Base-by-base conservation (phyloP, 1,140 invertebrate species). In the Akabosia matsudoensis region DNA sequence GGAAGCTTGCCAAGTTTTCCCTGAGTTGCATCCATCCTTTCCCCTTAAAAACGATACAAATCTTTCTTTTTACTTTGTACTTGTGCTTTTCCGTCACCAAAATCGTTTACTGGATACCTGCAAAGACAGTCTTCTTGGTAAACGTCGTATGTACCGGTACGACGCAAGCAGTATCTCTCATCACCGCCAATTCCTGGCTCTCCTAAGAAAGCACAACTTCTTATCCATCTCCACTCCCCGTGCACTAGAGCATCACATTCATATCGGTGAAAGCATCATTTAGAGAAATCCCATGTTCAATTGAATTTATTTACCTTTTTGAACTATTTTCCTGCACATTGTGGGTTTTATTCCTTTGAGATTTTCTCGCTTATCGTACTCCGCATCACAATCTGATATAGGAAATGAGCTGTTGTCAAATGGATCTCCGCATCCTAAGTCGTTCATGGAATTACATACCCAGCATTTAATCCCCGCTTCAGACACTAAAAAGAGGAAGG, bases 51-150 rank as follows among this genome's bases (percentile, higher is more conserved):
- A 14, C 30, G 3, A 13, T 22, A 28, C 33, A 74, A 26, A 74
- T 28, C 14, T 22, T 18, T 26, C 13, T 4, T n/a, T 72, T 72
- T 24, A 34, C 14, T 31, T n/a, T n/a, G n/a, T n/a, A n/a, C n/a
- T n/a, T n/a, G n/a, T n/a, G n/a, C 16, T 33, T 10, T 10, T 72
- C 18, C n/a, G 13, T 74, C 26, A 51, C n/a, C n/a, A 10, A n/a
- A n/a, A n/a, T n/a, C n/a, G n/a, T n/a, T n/a, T 10, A 61, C 4
- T 61, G 28, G 22, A 28, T 70, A 79, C 80, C 93, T 94, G 82
- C 94, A 97, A 0, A 93, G 95, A 84, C 95, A 97, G 82, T 94
- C 94, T 85, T 97, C 95, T 86, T 94, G 91, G 84, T 96, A 96
- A 79, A 97, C 94, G 84, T 97, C 95, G 84, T 94, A 95, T 1